Evolutionary conservation across 1,140 invertebrate genomes (phyloP), one percentile per base, ranked within the genome.

Genomic region (Bradysia coprophila): DNA sequence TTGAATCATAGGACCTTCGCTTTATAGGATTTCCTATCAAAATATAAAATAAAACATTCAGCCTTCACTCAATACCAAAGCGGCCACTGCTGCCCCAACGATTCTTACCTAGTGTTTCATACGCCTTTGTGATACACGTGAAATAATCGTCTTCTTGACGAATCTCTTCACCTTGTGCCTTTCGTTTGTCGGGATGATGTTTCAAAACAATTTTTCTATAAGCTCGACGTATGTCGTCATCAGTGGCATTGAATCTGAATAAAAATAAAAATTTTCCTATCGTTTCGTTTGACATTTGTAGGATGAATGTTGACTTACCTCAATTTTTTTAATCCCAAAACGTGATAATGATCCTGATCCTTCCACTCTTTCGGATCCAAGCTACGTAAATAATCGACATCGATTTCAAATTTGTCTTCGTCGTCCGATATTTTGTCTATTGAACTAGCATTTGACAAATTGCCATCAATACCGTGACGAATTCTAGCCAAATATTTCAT

Each of bases 61-160:
- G 15, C 15, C 9, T 19, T 38, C 6, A n/a, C n/a, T n/a, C n/a
- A n/a, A n/a, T n/a, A n/a, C n/a, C n/a, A n/a, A n/a, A n/a, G n/a
- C n/a, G n/a, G n/a, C n/a, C n/a, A n/a, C n/a, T n/a, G n/a, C n/a
- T n/a, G n/a, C n/a, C n/a, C n/a, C n/a, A n/a, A n/a, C n/a, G n/a
- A n/a, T n/a, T n/a, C 48, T n/a, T 44, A 58, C 56, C 56, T 42
- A 60, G 50, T 42, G 55, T 57, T 66, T 95, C 90, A 72, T 84
- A 90, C 13, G 93, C 93, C 70, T 90, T 91, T n/a, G 93, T 97
- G 52, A 99, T 98, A 59, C 93, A 97, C 0, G 92, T 91, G 60
- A 97, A 99, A 64, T 98, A 97, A 66, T 97, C 93, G 54, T 92
- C 82, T 49, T 91, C 87, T 2, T 74, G 67, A 45, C 76, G 71